These are phyloP conservation scores for Nephrocerus scutellatus DNA, from an alignment of 2,888 invertebrate genomes.

Conservation along the genomic window DNA sequence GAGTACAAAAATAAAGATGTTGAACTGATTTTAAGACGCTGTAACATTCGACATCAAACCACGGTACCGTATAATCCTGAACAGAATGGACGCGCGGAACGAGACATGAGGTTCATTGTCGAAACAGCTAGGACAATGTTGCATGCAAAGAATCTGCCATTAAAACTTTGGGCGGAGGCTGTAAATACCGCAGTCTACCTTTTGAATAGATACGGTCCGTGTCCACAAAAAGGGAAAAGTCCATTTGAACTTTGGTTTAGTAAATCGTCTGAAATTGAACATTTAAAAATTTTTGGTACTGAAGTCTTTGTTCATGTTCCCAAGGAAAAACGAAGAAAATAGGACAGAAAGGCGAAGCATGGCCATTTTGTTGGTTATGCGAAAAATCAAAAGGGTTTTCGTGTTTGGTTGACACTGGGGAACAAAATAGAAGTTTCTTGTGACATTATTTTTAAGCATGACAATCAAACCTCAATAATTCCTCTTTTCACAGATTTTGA, in stretches of 20 bases:
- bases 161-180: constrained; percentile 39
- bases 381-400: constrained; percentile 14
- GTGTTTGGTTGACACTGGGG: constrained; percentile 16
- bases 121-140: constrained; percentile 30
- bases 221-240: constrained; percentile 20
- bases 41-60: too few relatives aligned
- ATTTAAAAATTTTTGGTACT: constrained; percentile 12
- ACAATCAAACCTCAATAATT: too few relatives aligned
- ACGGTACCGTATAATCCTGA: constrained; percentile 34
- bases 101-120: constrained; percentile 35
- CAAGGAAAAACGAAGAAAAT: constrained; percentile 15
- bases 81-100: constrained; percentile 36
- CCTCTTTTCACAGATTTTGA: too few relatives aligned
- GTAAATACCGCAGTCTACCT: constrained; percentile 35
- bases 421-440: too few relatives aligned
- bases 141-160: constrained; percentile 20
- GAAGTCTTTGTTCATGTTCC: constrained; percentile 12
- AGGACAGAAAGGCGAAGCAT: constrained; percentile 13
- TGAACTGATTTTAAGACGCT: constrained; percentile 19
- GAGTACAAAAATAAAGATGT: constrained; percentile 26
- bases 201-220: constrained; percentile 31
- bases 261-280: constrained; percentile 1
- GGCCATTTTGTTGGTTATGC: constrained; percentile 16
- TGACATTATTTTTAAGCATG: too few relatives aligned
- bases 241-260: constrained; percentile 27